These are phyloP conservation scores for Rhabdornis inornatus DNA, from an alignment of 2,113 vertebrate genomes.

Conservation along the genomic window DNA sequence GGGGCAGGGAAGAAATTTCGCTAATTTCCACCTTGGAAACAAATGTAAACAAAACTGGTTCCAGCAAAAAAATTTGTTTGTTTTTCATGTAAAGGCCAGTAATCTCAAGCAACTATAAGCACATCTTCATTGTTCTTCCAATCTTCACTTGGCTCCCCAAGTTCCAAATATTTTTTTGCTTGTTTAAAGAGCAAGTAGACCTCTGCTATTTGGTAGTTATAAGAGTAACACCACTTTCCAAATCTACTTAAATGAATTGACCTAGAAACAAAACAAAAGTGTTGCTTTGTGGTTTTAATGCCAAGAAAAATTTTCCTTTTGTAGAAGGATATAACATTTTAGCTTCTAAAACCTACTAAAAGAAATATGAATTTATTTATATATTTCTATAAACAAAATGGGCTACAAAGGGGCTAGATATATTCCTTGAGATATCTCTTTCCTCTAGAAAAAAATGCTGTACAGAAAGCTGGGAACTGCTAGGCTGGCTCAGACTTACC, in stretches of 20 bases:
- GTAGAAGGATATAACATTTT: background rate
- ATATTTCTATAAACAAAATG: background rate
- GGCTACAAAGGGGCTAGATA: background rate
- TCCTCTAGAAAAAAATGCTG: background rate
- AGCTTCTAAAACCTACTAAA: background rate
- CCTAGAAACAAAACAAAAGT: background rate
- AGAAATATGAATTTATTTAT: background rate
- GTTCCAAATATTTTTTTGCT: background rate
- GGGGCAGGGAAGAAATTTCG: background rate
- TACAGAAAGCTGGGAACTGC: background rate
- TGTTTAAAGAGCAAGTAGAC: background rate
- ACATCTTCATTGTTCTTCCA: background rate
- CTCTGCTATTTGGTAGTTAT: background rate
- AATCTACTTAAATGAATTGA: background rate
- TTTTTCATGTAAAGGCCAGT: background rate
- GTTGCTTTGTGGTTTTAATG: background rate
- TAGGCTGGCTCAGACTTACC: background rate
- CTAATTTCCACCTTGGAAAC: background rate
- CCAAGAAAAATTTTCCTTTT: background rate
- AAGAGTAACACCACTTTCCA: background rate
- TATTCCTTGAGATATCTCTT: background rate
- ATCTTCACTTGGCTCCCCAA: background rate
- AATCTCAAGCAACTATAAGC: background rate
- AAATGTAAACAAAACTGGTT: background rate
- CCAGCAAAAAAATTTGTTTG: background rate